Base-by-base conservation (phyloP, 2,797 vertebrate species). In the Mus minutoides region DNA sequence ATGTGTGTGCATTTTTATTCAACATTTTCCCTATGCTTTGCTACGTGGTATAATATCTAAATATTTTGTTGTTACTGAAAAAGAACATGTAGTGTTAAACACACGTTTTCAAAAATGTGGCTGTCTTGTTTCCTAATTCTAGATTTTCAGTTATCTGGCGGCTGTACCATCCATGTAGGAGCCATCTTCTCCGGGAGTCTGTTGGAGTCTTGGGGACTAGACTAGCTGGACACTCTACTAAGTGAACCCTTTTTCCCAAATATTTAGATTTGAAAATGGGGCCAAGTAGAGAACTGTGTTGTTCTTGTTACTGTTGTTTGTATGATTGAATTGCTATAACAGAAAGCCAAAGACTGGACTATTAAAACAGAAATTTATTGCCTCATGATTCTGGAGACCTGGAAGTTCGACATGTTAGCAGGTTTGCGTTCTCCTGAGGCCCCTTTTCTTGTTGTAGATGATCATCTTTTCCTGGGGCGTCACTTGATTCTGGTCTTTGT, bases 11-110 rank as follows among this genome's bases (percentile, higher is more conserved):
- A 40, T 97, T 92, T 67, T 83, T 80, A 82, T 82, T 80, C 78
- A 67, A 79, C 88, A 91, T 34, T 31, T 52, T 11, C 90, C 79
- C 88, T 96, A 96, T 96, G 60, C 97, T 98, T 97, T 97, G 96
- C 90, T 92, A 89, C 84, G 19, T 88, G 84, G 86, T 67, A 40
- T 31, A 90, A 76, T 46, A 96, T 95, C 89, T 94, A 93, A 92
- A 96, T 88, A 67, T 79, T 77, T 78, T 94, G 43, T 71, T 79
- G 6, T 80, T 79, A 69, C 26, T 91, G 37, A 88, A 84, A 95
- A 95, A 87, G 83, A 78, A 12, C 34, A 26, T 79, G 94, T 97
- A 94, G 78, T 92, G 71, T 56, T 92, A 91, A 82, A 75, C 19
- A 77, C 11, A 60, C 52, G 93, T 76, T 92, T n/a, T 10, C 78